Evolutionary conservation across 2,888 invertebrate genomes (phyloP).

Genomic region (Drosophila borborema): DNA sequence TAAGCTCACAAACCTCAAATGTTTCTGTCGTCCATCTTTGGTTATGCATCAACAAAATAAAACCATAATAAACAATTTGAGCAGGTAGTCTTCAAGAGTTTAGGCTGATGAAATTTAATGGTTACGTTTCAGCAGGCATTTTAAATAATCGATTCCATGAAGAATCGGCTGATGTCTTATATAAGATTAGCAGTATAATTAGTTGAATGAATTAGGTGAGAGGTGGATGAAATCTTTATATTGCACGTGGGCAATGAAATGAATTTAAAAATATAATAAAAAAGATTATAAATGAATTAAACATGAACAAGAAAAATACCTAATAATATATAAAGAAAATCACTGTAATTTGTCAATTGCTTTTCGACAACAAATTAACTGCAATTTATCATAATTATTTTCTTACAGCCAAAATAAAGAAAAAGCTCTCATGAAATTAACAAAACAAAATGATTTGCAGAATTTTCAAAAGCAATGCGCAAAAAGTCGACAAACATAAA

Average conservation of each 20-base stretch:
- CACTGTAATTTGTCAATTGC: conserved; percentile 5
- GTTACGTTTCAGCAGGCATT: conserved; percentile 18
- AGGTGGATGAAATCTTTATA: background rate
- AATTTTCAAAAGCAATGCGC: conserved; percentile 61
- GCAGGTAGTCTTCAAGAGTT: background rate
- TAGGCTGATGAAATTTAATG: conserved; percentile 49
- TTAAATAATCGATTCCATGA: background rate
- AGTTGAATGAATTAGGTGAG: background rate
- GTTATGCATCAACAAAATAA: background rate
- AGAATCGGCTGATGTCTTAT: conserved; percentile 37
- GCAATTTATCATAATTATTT: conserved; percentile 48
- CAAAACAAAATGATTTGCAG: conserved; percentile 69
- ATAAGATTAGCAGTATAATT: conserved; percentile 12
- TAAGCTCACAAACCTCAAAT: conserved; percentile 31
- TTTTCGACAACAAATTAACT: conserved; percentile 31
- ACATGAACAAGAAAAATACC: background rate
- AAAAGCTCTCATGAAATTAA: conserved; percentile 3
- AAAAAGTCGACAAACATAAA: conserved; percentile 44
- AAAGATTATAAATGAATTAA: background rate
- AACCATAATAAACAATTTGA: conserved; percentile 10
- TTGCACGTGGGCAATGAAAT: background rate
- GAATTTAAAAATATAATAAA: background rate
- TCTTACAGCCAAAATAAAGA: conserved; percentile 3
- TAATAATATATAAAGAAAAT: background rate
- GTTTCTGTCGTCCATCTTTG: background rate